These are phyloP conservation scores for Jacana jacana DNA, from an alignment of 2,113 vertebrate genomes.

Conservation along the genomic window DNA sequence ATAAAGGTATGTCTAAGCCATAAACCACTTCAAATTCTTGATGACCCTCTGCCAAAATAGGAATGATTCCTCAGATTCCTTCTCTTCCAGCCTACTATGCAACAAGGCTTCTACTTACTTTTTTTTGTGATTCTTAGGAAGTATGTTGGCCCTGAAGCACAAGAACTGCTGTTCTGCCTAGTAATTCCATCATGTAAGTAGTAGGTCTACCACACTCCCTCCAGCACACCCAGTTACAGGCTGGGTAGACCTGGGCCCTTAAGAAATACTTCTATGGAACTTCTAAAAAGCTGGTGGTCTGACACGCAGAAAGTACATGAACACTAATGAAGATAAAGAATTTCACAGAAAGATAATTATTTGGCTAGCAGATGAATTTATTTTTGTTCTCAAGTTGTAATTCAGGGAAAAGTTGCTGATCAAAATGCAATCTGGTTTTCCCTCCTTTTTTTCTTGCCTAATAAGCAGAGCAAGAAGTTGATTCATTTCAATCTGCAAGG, in stretches of 20 bases:
- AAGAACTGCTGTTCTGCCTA: not conserved
- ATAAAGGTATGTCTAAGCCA: not conserved
- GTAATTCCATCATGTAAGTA: not conserved
- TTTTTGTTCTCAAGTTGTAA: slow-evolving; percentile 12
- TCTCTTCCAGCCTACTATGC: not conserved
- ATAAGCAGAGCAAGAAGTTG: not conserved
- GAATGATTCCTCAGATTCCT: not conserved
- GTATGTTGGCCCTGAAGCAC: not conserved
- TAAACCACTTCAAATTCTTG: not conserved
- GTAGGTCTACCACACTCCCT: not conserved
- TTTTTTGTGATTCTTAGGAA: not conserved
- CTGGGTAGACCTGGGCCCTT: not conserved
- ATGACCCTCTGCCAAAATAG: not conserved
- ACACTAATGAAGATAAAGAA: slow-evolving; percentile 51
- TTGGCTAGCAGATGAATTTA: slow-evolving; percentile 49
- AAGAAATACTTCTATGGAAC: slow-evolving; percentile 8
- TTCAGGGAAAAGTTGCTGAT: slow-evolving; percentile 44
- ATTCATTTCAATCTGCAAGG: slow-evolving; percentile 23
- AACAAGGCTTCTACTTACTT: not conserved
- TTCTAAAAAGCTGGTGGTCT: slow-evolving; percentile 39
- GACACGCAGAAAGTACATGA: not conserved
- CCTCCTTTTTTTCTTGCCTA: not conserved
- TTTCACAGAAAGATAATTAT: slow-evolving; percentile 54
- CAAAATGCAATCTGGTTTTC: slow-evolving; percentile 3
- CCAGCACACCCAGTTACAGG: not conserved